A percentile compares a stretch with the other conserved stretches of the same genome.
Conservation (phyloP, 2,797 vertebrate genomes). For the Benthosema pterotum region DNA sequence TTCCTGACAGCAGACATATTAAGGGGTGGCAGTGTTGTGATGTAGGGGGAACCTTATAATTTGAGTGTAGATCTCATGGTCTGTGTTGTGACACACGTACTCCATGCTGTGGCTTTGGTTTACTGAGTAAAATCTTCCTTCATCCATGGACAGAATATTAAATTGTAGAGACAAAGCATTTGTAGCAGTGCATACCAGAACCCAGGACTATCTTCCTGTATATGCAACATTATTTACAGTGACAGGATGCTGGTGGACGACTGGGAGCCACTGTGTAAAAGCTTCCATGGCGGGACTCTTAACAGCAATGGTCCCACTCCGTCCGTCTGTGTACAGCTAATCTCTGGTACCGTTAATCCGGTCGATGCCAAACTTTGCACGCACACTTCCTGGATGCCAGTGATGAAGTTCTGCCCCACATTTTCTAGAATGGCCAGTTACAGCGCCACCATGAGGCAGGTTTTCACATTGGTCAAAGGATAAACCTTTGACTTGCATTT, state of each 20-base stretch:
- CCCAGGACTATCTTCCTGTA: conserved; percentile 42
- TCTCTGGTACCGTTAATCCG: too few species aligned
- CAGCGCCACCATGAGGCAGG: too few species aligned
- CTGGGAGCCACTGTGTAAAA: conserved; percentile 55
- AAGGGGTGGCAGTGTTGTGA: conserved; percentile 35
- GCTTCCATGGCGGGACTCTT: conserved; percentile 29
- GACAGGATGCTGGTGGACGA: conserved; percentile 62
- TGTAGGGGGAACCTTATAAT: conserved; percentile 27
- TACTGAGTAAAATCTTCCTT: conserved; percentile 43
- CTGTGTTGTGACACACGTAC: conserved; percentile 32
- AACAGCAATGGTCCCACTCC: conserved; percentile 28
- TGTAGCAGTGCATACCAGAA: conserved; percentile 48
- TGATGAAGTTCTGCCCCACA: too few species aligned
- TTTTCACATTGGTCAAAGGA: too few species aligned
- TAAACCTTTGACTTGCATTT: too few species aligned
- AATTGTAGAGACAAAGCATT: conserved; percentile 35
- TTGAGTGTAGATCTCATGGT: conserved; percentile 16
- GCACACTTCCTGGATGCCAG: too few species aligned
- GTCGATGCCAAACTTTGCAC: too few species aligned
- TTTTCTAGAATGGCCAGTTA: too few species aligned
- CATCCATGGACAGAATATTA: conserved; percentile 38
- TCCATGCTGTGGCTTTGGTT: conserved; percentile 4
- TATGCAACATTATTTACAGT: conserved; percentile 61
- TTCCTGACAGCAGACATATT: conserved; percentile 45
- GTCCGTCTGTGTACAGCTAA: too few species aligned